phyloP scores from a whole-genome alignment of 2,888 invertebrate genomes.

The Sarcophaga rosellei region DNA sequence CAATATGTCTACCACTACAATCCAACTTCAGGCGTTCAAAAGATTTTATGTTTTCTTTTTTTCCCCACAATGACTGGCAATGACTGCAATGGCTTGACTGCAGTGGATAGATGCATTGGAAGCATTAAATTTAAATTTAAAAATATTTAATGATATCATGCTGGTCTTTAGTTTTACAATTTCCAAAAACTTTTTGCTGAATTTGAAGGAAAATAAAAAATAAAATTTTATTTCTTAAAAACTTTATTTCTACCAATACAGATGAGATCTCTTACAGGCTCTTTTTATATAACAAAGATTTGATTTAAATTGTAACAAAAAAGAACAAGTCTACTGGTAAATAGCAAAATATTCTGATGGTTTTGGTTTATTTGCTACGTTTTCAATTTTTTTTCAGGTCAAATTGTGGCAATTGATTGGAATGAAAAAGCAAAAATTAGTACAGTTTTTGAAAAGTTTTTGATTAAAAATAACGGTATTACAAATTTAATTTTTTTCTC shows the following conservation, averaged over 20 bases:
- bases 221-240: background rate
- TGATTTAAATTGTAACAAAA: constrained; percentile 11
- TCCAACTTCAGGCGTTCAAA: background rate
- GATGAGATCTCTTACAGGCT: background rate
- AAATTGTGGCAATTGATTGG: constrained; percentile 54
- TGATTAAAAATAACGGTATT: constrained; percentile 46
- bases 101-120: background rate
- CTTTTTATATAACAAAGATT: background rate
- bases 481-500: background rate
- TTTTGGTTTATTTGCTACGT: background rate
- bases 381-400: too few relatives aligned
- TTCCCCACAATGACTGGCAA: background rate
- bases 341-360: background rate
- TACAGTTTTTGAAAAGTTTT: constrained; percentile 51
- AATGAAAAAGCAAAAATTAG: constrained; percentile 46
- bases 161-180: constrained; percentile 33
- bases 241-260: background rate
- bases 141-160: constrained; percentile 53
- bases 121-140: constrained; percentile 51
- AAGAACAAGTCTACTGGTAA: background rate
- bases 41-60: background rate
- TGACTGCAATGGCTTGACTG: too few relatives aligned
- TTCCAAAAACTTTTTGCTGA: constrained; percentile 38
- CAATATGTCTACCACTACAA: constrained; percentile 48
- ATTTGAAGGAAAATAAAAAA: background rate